Conservation (phyloP, 2,113 vertebrate genomes). For the Cyanocitta stelleri region DNA sequence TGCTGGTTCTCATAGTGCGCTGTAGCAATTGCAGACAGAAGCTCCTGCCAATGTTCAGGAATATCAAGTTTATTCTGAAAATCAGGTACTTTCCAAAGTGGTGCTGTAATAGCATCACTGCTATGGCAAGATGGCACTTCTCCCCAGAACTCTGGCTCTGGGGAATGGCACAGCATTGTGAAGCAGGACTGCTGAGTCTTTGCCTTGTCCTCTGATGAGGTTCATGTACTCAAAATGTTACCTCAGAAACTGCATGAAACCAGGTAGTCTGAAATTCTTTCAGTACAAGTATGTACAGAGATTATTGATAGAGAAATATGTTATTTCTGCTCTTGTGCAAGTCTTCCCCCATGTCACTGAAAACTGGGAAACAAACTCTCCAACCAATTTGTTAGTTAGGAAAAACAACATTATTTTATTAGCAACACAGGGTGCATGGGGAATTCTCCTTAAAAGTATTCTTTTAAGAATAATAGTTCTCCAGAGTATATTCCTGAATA, state of each 20-base stretch:
- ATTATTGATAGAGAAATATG: not conserved
- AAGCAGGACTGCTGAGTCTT: not conserved
- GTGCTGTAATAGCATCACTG: not conserved
- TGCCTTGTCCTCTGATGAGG: not conserved
- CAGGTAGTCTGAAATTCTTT: not conserved
- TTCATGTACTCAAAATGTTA: not conserved
- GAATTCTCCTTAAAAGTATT: not conserved
- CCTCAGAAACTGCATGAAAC: not conserved
- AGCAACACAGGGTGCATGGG: not conserved
- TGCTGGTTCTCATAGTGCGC: fast-evolving
- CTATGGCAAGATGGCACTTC: fast-evolving
- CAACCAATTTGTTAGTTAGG: not conserved
- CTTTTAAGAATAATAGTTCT: too few species aligned
- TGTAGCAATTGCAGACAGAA: not conserved
- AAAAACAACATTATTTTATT: not conserved
- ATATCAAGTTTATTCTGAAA: not conserved
- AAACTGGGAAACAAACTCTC: not conserved
- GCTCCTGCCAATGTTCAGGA: not conserved
- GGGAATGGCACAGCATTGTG: not conserved
- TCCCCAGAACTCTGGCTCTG: not conserved
- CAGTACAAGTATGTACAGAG: not conserved
- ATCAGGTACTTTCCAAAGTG: not conserved
- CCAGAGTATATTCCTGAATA: not conserved
- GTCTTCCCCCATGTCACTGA: not conserved
- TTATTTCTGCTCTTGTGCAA: not conserved